Evolutionary conservation across 1,140 invertebrate species (phyloP).

Genomic region (Dreissena polymorpha): DNA sequence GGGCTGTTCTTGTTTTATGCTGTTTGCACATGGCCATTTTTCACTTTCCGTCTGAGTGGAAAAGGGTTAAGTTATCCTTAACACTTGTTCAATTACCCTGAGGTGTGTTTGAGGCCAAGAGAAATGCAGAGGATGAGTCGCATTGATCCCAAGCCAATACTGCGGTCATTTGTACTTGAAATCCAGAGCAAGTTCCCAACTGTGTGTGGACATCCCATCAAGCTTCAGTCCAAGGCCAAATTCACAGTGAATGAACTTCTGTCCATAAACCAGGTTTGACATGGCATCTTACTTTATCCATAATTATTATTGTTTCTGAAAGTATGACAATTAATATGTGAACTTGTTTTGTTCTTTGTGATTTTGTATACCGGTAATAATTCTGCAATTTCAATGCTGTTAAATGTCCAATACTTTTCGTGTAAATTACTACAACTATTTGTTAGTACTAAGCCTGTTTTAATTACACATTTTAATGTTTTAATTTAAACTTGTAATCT

Average conservation of each 20-base stretch:
- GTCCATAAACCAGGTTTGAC: constrained; percentile 55
- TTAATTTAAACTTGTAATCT: no score
- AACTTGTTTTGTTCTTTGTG: background rate
- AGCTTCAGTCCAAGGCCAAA: constrained; percentile 63
- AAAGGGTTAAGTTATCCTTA: background rate
- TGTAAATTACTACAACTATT: no score
- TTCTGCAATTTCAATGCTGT: background rate
- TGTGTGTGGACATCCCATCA: constrained; percentile 65
- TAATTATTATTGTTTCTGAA: background rate
- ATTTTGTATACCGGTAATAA: background rate
- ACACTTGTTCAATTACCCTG: constrained; percentile 61
- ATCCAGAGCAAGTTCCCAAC: constrained; percentile 64
- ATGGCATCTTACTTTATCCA: background rate
- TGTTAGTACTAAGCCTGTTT: no score
- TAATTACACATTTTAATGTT: no score
- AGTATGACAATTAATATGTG: background rate
- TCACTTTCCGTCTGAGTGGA: no score
- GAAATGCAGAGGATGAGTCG: constrained; percentile 62
- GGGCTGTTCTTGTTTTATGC: no score
- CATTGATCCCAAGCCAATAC: constrained; percentile 65
- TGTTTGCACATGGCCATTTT: no score
- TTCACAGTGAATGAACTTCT: constrained; percentile 55
- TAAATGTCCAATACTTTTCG: no score
- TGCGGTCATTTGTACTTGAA: constrained; percentile 67
- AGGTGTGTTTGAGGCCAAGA: constrained; percentile 62